Percentiles rank a stretch among this genome's conserved stretches.
Conservation (phyloP, 1,140 invertebrate species). For the Marisa cornuarietis region DNA sequence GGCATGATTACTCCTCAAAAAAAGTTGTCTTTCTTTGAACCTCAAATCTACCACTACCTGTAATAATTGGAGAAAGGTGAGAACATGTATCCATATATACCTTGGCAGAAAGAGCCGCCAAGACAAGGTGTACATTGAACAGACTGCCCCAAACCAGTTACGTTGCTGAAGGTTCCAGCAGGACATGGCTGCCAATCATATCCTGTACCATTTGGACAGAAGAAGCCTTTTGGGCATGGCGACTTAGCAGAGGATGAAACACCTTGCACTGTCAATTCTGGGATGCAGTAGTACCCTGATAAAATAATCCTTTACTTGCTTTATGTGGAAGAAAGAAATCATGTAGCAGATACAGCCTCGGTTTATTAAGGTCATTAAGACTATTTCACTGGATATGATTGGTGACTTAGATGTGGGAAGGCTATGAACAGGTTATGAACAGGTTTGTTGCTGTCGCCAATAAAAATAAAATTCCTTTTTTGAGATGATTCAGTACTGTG, state of each 20-base stretch:
- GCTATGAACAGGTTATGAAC: too few species aligned
- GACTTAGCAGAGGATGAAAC: slow-evolving; percentile 37
- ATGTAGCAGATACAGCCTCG: too few species aligned
- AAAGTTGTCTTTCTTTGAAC: too few species aligned
- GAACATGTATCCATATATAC: slow-evolving; percentile 19
- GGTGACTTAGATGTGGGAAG: too few species aligned
- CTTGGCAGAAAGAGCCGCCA: slow-evolving; percentile 52
- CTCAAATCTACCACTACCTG: too few species aligned
- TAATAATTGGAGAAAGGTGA: background rate
- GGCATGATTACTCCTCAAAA: too few species aligned
- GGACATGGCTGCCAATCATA: slow-evolving; percentile 60
- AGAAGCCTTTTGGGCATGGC: slow-evolving; percentile 56
- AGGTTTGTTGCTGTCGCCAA: too few species aligned
- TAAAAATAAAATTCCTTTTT: too few species aligned
- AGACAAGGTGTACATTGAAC: slow-evolving; percentile 57
- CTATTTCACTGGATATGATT: too few species aligned
- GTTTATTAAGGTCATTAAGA: too few species aligned
- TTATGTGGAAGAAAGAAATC: too few species aligned
- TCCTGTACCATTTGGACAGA: slow-evolving; percentile 61
- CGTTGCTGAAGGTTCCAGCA: slow-evolving; percentile 56
- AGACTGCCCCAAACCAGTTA: slow-evolving; percentile 43
- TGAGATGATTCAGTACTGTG: too few species aligned
- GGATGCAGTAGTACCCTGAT: slow-evolving; percentile 62
- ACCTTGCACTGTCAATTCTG: slow-evolving; percentile 46
- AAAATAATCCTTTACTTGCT: background rate